phyloP scores from a whole-genome alignment of 2,888 invertebrate species.

The Plebejus anna region DNA sequence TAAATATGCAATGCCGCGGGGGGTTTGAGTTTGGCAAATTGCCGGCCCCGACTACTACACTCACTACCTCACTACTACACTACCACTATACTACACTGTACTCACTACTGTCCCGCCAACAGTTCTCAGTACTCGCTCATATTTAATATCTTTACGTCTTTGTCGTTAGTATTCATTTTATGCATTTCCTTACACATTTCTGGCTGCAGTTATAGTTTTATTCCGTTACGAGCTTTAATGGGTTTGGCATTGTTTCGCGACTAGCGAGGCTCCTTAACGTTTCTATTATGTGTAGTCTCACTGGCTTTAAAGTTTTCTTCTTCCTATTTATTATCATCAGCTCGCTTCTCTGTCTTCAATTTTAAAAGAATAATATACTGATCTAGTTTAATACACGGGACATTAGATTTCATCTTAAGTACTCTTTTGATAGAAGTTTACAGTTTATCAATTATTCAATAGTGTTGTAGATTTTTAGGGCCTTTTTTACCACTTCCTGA shows the following conservation, averaged over 20 bases:
- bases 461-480: too few relatives aligned
- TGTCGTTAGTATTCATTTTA: constrained; percentile 2
- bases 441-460: too few relatives aligned
- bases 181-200: constrained; percentile 17
- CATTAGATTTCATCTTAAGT: too few relatives aligned
- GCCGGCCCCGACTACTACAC: not conserved
- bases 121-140: constrained; percentile 1
- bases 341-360: not conserved
- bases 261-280: not conserved
- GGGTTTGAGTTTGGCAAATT: constrained; percentile 25
- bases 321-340: not conserved
- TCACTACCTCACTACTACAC: not conserved
- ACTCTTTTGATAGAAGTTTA: too few relatives aligned
- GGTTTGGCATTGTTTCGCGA: constrained; percentile 8
- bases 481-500: too few relatives aligned
- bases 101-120: not conserved
- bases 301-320: not conserved
- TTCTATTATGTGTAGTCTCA: not conserved
- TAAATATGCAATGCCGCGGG: constrained; percentile 3
- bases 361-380: too few relatives aligned
- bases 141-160: constrained; percentile 12
- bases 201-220: constrained; percentile 18
- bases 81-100: not conserved
- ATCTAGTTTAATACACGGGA: too few relatives aligned
- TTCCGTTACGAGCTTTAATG: constrained; percentile 8